A percentile compares a stretch with the other conserved stretches of the same genome.
These are phyloP conservation scores for Spongilla lacustris DNA, from an alignment of 37 sponge, comb jelly and placozoan species.

Conservation along the genomic window DNA sequence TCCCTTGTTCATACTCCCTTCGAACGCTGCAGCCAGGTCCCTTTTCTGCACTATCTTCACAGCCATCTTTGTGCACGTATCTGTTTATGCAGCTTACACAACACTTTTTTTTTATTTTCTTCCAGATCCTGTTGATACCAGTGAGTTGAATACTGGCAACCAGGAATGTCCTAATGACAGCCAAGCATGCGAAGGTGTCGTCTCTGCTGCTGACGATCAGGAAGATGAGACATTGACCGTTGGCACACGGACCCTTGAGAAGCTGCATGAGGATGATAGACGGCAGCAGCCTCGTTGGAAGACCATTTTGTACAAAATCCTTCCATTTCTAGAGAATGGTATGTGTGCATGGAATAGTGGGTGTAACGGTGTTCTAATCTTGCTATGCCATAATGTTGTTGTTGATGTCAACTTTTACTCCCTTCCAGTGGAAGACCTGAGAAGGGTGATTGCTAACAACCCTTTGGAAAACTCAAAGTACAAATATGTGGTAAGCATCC, in stretches of 20 bases:
- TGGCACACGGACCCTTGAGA: neutral
- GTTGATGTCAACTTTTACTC: neutral
- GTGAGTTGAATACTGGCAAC: neutral
- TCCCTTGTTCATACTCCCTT: too few species aligned
- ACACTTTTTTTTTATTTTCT: too few species aligned
- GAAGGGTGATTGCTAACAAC: neutral
- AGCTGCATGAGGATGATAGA: neutral
- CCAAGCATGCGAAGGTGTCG: neutral
- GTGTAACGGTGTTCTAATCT: too few species aligned
- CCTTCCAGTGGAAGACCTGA: neutral
- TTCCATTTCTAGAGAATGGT: neutral
- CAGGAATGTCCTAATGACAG: neutral
- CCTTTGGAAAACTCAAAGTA: neutral
- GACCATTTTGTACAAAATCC: neutral
- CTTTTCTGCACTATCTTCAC: too few species aligned
- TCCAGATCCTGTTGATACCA: too few species aligned
- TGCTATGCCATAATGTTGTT: neutral
- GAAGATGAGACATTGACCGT: neutral
- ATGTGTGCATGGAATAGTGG: neutral
- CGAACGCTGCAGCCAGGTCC: too few species aligned
- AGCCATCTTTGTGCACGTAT: too few species aligned
- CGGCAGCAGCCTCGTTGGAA: neutral
- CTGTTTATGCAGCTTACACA: too few species aligned
- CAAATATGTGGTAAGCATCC: conserved; percentile 1
- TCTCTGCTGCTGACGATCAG: neutral